Evolutionary conservation across 2,888 invertebrate genomes (phyloP).

Genomic region (Glyphotaelius pellucidus): DNA sequence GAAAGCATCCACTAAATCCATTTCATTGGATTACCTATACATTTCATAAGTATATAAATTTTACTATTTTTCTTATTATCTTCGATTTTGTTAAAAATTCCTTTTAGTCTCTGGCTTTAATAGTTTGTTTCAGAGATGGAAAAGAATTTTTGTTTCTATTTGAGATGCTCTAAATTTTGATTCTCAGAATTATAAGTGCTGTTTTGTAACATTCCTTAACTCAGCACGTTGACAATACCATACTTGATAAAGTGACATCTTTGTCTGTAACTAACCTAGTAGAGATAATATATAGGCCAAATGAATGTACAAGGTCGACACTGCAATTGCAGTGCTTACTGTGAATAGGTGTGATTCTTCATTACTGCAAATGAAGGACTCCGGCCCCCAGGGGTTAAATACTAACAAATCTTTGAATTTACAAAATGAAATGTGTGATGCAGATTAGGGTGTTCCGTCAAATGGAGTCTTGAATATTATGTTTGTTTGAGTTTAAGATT

Average conservation of each 20-base stretch:
- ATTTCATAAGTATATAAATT: background rate
- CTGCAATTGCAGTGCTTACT: no score
- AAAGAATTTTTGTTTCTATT: background rate
- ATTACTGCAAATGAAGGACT: no score
- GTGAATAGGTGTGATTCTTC: no score
- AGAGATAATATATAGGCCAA: no score
- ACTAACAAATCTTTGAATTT: background rate
- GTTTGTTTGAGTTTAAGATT: constrained; percentile 19
- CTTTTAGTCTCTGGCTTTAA: background rate
- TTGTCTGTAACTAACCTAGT: no score
- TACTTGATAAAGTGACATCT: no score
- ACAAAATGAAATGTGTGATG: background rate
- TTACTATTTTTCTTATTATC: background rate
- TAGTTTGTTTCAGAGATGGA: background rate
- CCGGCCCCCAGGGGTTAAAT: no score
- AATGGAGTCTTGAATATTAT: constrained; percentile 20
- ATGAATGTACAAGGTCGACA: no score
- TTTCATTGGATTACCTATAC: background rate
- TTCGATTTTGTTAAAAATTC: background rate
- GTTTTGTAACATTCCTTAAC: background rate
- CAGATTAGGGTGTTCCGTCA: background rate
- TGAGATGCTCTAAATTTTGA: background rate
- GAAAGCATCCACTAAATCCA: background rate
- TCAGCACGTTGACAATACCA: no score
- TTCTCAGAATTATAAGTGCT: background rate